Evolutionary conservation across 2,797 vertebrate species (phyloP).

Genomic region (Enteromius thamalakanensis): DNA sequence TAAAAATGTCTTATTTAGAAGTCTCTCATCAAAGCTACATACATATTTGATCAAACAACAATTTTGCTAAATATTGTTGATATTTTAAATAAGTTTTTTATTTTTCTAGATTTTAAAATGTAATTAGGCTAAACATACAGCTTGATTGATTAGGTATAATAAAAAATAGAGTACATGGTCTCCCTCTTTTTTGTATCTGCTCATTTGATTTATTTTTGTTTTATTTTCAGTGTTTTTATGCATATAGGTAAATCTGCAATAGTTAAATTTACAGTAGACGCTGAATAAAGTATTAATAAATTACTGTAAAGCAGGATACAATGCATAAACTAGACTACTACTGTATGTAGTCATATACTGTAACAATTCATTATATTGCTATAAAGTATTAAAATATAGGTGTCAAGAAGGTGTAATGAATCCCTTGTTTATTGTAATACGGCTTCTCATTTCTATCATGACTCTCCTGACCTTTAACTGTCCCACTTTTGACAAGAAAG

Average conservation of each 20-base stretch:
- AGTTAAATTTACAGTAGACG: not conserved
- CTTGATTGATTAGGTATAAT: not conserved
- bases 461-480: slow-evolving; percentile 14
- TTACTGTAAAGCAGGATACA: not conserved
- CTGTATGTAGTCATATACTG: not conserved
- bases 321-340: not conserved
- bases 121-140: not conserved
- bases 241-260: not conserved
- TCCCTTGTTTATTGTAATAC: not conserved
- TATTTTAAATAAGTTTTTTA: not conserved
- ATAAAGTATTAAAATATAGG: slow-evolving; percentile 14
- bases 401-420: slow-evolving; percentile 13
- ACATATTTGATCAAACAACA: not conserved
- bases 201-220: not conserved
- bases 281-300: not conserved
- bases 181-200: not conserved
- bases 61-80: not conserved
- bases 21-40: not conserved
- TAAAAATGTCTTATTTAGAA: not conserved
- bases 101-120: not conserved
- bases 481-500: slow-evolving; percentile 5
- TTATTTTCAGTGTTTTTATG: not conserved
- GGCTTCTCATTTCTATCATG: not conserved
- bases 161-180: not conserved
- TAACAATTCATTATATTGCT: not conserved